Evolutionary conservation across 2,113 vertebrate species (phyloP).

Genomic region (Agelaius tricolor): DNA sequence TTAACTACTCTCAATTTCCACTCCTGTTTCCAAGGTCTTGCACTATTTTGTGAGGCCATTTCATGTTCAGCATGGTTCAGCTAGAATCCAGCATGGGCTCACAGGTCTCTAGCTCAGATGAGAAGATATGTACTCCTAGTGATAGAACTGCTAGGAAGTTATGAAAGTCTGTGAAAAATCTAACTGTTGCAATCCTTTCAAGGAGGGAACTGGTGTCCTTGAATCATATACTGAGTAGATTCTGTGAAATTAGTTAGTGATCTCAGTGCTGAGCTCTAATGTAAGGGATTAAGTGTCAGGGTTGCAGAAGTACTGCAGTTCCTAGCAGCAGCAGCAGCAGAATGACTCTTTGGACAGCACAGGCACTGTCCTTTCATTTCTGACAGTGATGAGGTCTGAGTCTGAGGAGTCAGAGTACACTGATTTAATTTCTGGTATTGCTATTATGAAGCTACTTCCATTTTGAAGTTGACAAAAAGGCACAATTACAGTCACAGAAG

Average conservation of each 20-base stretch:
- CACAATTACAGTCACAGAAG: neutral
- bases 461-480: neutral
- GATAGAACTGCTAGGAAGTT: neutral
- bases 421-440: neutral
- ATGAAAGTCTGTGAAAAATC: neutral
- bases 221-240: neutral
- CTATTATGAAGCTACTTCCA: neutral
- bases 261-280: neutral
- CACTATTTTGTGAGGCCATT: neutral
- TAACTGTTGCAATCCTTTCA: neutral
- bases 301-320: neutral
- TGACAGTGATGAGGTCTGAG: neutral
- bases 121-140: neutral
- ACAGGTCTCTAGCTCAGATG: neutral
- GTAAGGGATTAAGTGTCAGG: neutral
- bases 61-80: neutral
- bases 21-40: neutral
- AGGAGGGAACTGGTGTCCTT: neutral
- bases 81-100: fast-evolving
- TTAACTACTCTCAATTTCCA: neutral
- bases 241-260: neutral
- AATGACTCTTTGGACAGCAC: neutral
- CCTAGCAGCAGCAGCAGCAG: neutral
- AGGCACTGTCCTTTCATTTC: neutral
- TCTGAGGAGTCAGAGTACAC: neutral